Percentiles rank a stretch among this genome's conserved stretches.
Evolutionary conservation across 2,113 vertebrate genomes (phyloP).

Genomic region (Lichenostomus cassidix): DNA sequence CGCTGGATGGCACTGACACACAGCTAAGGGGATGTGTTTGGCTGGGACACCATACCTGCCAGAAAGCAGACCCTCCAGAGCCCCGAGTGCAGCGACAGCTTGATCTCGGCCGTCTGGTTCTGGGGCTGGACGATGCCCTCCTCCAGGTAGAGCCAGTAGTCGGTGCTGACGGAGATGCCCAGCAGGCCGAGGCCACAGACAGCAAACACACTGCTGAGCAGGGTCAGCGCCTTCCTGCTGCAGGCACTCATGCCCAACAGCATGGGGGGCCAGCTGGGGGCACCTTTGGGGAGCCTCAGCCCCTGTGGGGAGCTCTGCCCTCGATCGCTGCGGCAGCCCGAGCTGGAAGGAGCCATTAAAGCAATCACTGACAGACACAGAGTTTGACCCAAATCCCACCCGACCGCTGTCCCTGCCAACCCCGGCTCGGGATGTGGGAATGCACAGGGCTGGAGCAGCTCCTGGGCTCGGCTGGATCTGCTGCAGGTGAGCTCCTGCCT

Average conservation of each 20-base stretch:
- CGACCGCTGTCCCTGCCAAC: rapidly evolving
- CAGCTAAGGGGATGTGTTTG: rapidly evolving
- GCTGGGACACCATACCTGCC: slow-evolving; percentile 72
- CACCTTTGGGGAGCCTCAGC: not conserved
- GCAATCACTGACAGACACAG: not conserved
- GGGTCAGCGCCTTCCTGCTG: slow-evolving; percentile 90
- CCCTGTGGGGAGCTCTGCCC: not conserved
- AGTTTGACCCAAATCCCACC: not conserved
- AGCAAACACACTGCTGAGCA: slow-evolving; percentile 92
- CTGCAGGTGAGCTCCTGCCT: not conserved
- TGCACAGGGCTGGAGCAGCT: rapidly evolving
- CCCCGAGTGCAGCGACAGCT: slow-evolving; percentile 90
- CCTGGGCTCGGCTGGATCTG: rapidly evolving
- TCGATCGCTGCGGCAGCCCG: too few relatives aligned
- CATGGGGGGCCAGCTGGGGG: not conserved
- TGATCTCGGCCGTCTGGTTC: slow-evolving; percentile 88
- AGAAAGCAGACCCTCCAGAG: slow-evolving; percentile 96
- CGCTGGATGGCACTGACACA: rapidly evolving
- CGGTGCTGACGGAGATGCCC: slow-evolving; percentile 92
- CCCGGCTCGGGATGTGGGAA: rapidly evolving
- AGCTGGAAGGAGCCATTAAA: not conserved
- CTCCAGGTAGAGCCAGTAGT: slow-evolving; percentile 97
- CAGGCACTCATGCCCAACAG: slow-evolving; percentile 81
- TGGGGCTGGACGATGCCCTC: slow-evolving; percentile 88
- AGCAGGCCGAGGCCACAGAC: slow-evolving; percentile 89